Base-by-base conservation (phyloP, 2,888 invertebrate genomes). In the Ennomos fuscantarius region DNA sequence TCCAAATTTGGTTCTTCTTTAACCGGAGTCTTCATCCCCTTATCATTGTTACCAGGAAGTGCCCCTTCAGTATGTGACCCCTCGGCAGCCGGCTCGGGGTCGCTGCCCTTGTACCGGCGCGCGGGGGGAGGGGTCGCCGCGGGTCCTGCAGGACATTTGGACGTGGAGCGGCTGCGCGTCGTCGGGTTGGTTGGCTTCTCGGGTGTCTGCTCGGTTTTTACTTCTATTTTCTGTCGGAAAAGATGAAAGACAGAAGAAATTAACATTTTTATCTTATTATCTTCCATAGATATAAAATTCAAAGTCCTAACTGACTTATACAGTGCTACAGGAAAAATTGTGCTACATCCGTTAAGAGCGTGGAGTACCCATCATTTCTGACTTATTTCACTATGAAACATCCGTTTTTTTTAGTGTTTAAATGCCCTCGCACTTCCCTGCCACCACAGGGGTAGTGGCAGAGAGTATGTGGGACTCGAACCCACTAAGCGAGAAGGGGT, bases 161-260 rank as follows among this genome's bases (percentile, higher is more conserved):
- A 84, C 2, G 76, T 71, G 0, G 89, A 83, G 0, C 90, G 81
- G 6, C 85, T 78, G 8, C 86, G 81, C 0, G 78, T 69, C 2
- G 73, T 66, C 1, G 79, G 49, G 12, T 41, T 49, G n/a, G 15
- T 79, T 5, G 79, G 77, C 66, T 91, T 89, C 63, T 92, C 92
- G 0, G 92, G 92, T 0, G 91, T 92, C 59, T 83, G 83, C 31
- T 92, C 92, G 5, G 68, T 70, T 72, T 92, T 92, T 15, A 88
- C 82, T 73, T 93, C 93, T 52, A 92, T 84, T 75, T 93, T 93
- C 93, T 93, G 75, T 9, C 47, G 56, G 49, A 11, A 37, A 8
- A 34, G 33, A 24, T 24, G 24, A 6, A 24, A 24, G 5, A 24
- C 1, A n/a, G n/a, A n/a, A n/a, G n/a, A n/a, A n/a, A n/a, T n/a